Base-by-base conservation (phyloP, 2,113 vertebrate genomes). In the Desmodus rotundus region DNA sequence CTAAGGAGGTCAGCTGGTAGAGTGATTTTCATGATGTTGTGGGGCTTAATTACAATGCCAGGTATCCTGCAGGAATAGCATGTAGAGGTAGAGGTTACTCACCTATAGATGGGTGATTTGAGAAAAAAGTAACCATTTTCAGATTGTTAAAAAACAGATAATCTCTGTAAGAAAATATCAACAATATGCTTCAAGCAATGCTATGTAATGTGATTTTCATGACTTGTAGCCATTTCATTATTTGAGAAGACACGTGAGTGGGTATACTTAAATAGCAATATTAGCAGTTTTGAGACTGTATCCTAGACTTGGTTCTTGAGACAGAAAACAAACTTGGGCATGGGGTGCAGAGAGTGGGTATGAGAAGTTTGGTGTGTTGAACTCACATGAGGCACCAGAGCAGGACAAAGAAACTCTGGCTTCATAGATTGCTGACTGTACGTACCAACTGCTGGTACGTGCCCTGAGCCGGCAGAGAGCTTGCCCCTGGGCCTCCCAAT, bases 11-110 rank as follows among this genome's bases (percentile, higher is more conserved):
- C 52, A 45, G 24, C 3, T 47, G 17, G 9, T 28, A 31, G 91
- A 20, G 28, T 26, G 43, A 2, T 24, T 33, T 54, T 8, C 14
- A 8, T 52, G 83, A 52, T 20, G 14, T 17, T n/a, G 8, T 0
- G 4, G 52, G 52, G 22, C 47, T 54, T 56, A 17, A 4, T 14
- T 3, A 11, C 28, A 33, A 36, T 7, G 65, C 31, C 17, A 14
- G 15, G 3, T 17, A 2, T 52, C 41, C 74, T 84, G 0, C 10
- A 13, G 20, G 17, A 58, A 1, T 10, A 22, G 31, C 7, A 0
- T 31, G 31, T 9, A 7, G 0, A 52, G 54, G 38, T 13, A 38
- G 54, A 36, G 12, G 14, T 16, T 11, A 36, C 50, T 72, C 33
- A 26, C 11, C 24, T 91, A 38, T 45, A n/a, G n/a, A 41, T 15